Base-by-base conservation (phyloP, 2,888 invertebrate species). In the Chymomyza amoena region DNA sequence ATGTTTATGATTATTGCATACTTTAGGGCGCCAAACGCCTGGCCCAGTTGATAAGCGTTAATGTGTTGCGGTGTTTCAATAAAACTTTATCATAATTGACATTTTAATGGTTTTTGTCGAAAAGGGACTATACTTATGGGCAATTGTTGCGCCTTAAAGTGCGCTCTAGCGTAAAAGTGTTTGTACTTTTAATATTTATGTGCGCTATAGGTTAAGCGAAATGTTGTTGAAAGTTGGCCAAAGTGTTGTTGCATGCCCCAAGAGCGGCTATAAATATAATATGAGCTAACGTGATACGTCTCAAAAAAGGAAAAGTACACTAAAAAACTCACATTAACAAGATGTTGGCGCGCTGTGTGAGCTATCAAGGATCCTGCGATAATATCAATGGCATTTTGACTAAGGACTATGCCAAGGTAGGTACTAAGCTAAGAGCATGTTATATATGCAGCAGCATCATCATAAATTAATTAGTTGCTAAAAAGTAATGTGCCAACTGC, bases 351-450 rank as follows among this genome's bases (percentile, higher is more conserved):
- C 90, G 91, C 63, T 92, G 92, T 72, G 92, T 92, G 57, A 91
- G 91, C 72, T 94, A 94, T 88, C 95, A 95, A 92, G 95, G 95
- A 85, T 96, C 96, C 80, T 94, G 94, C 77, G 96, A 96, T 92
- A 96, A 96, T 92, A 94, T 96, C 73, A 89, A 91, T 64, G 85
- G 88, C 66, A 86, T 89, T 63, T 78, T 88, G 75, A 91, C 94
- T 94, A 75, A 94, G 93, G 89, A 95, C 94, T 89, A 95, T 94
- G 90, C 94, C 94, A 87, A 95, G 95, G 95, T 95, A 84, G 69
- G 91, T 89, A 78, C 65, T 51, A 51, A 16, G 51, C 20, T 16
- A 56, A 56, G 20, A 56, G 20, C 25, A 25, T 25, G 25, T 25
- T 25, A 1, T 25, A 4, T 25, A 25, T 25, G 25, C 25, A 25